These are phyloP conservation scores for Alca torda DNA, from an alignment of 2,797 vertebrate genomes.

Conservation along the genomic window DNA sequence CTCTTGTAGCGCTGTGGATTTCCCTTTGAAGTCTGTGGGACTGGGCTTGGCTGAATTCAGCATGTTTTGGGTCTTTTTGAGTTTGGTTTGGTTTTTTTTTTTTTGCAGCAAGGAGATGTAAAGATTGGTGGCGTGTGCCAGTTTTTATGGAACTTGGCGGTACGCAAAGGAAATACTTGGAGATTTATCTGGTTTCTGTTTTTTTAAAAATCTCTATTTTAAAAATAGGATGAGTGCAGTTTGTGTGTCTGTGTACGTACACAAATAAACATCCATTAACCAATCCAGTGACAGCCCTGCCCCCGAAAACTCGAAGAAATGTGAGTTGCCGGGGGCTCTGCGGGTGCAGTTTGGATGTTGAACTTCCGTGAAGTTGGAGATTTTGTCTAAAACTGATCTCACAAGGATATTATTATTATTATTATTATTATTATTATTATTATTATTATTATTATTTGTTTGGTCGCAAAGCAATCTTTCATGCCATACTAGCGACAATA, in stretches of 20 bases:
- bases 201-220: neutral
- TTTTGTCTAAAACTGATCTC: neutral
- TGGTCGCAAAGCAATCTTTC: neutral
- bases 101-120: neutral
- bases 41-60: neutral
- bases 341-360: neutral
- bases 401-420: neutral
- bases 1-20: neutral
- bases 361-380: neutral
- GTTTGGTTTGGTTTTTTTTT: too few relatives aligned
- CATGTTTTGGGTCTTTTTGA: neutral
- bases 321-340: neutral
- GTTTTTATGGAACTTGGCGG: neutral
- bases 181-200: neutral
- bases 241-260: rapidly evolving
- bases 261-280: rapidly evolving
- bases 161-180: rapidly evolving
- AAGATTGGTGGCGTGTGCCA: neutral
- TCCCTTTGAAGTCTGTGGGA: neutral
- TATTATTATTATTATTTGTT: neutral
- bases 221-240: neutral
- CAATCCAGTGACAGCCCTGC: neutral
- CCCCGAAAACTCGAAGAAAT: neutral
- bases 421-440: neutral
- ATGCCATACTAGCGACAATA: rapidly evolving